Evolutionary conservation across 2,797 vertebrate species (phyloP).

Genomic region (Cyprinella venusta): DNA sequence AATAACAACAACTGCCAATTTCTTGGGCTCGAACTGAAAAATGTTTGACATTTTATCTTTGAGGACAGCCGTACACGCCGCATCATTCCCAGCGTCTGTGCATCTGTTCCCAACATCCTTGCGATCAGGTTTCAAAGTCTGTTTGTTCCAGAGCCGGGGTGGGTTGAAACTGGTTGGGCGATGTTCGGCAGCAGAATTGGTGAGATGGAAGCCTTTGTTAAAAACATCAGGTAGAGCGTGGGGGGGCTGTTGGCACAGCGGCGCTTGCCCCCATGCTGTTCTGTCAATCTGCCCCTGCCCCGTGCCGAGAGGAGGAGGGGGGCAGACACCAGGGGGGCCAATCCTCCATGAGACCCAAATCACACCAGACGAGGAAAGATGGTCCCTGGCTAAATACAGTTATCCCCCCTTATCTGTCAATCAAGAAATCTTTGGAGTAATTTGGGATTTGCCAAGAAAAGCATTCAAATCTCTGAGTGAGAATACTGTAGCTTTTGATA

Average conservation of each 20-base stretch:
- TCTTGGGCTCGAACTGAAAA: conserved; percentile 28
- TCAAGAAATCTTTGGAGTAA: conserved; percentile 62
- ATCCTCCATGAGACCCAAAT: conserved; percentile 66
- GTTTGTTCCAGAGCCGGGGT: conserved; percentile 60
- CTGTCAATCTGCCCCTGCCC: conserved; percentile 70
- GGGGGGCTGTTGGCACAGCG: conserved; percentile 61
- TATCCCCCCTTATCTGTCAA: conserved; percentile 71
- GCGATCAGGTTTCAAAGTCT: conserved; percentile 68
- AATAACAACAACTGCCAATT: conserved; percentile 36
- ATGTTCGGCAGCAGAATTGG: conserved; percentile 36
- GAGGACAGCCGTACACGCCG: conserved; percentile 49
- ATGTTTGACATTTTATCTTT: conserved; percentile 45
- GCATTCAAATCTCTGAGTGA: conserved; percentile 24
- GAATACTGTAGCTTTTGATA: conserved; percentile 23
- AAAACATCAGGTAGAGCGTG: conserved; percentile 69
- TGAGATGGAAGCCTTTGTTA: conserved; percentile 63
- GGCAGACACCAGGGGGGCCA: conserved; percentile 51
- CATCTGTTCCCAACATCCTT: conserved; percentile 69
- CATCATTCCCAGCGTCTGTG: conserved; percentile 68
- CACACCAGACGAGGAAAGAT: conserved; percentile 57
- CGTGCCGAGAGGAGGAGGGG: conserved; percentile 53
- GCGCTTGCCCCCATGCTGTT: conserved; percentile 66
- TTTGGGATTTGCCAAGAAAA: conserved; percentile 48
- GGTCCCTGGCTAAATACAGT: conserved; percentile 68
- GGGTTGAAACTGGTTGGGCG: conserved; percentile 58